Conservation (phyloP, 2,113 vertebrate species). For the Halichoeres trimaculatus region DNA sequence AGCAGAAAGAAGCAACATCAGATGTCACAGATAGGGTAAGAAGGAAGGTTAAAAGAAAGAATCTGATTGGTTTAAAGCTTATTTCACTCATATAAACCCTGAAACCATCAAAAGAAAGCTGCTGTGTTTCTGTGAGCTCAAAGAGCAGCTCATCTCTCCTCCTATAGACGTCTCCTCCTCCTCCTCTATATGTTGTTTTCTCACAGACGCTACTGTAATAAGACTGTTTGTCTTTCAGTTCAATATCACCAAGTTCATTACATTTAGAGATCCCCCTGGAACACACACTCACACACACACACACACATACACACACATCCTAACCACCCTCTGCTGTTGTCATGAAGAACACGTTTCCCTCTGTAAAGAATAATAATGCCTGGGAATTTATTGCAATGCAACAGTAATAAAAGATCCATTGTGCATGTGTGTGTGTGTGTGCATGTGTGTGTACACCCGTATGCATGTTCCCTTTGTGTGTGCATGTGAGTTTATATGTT, state of each 20-base stretch:
- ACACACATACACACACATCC: slow-evolving; percentile 12
- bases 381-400: slow-evolving; percentile 45
- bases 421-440: slow-evolving; percentile 16
- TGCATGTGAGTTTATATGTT: slow-evolving; percentile 56
- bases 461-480: slow-evolving; percentile 53
- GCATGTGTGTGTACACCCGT: slow-evolving; percentile 20
- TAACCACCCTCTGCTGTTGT: slow-evolving; percentile 58
- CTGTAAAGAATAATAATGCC: slow-evolving; percentile 72
- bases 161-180: not conserved
- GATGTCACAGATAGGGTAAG: too few species aligned
- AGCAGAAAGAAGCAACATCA: too few species aligned
- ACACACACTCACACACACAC: slow-evolving; percentile 5
- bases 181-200: slow-evolving; percentile 4
- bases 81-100: too few species aligned
- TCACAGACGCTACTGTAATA: slow-evolving; percentile 15
- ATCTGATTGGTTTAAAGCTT: too few species aligned
- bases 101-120: too few species aligned
- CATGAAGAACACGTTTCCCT: slow-evolving; percentile 67
- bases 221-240: slow-evolving; percentile 30
- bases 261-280: slow-evolving; percentile 41
- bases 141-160: not conserved
- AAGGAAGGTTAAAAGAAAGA: too few species aligned
- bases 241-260: slow-evolving; percentile 57
- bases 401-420: slow-evolving; percentile 61
- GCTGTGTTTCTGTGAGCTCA: too few species aligned